These are phyloP conservation scores for Mus pahari DNA, from an alignment of 2,113 vertebrate genomes.

Conservation along the genomic window DNA sequence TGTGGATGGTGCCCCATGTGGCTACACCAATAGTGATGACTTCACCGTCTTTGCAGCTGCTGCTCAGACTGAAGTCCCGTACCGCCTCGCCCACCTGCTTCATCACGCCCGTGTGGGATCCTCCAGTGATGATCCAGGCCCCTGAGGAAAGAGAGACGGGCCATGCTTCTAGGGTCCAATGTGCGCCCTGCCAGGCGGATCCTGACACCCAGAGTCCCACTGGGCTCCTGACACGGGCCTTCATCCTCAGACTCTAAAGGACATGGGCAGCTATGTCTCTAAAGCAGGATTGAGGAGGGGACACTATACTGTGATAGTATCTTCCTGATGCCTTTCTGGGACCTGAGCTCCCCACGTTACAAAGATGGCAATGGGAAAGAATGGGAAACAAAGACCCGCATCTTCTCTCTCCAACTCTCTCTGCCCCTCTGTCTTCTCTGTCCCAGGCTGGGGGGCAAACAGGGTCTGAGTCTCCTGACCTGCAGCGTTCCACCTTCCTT, in stretches of 20 bases:
- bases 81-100: slow-evolving; percentile 97
- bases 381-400: too few species aligned
- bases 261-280: background rate
- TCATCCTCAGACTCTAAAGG: background rate
- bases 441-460: background rate
- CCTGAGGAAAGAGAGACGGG: slow-evolving; percentile 84
- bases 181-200: fast-evolving
- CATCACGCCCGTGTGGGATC: slow-evolving; percentile 96
- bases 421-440: too few species aligned
- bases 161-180: background rate
- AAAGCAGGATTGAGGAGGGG: background rate
- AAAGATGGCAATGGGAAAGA: background rate
- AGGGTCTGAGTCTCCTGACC: background rate
- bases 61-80: slow-evolving; percentile 90
- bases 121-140: slow-evolving; percentile 97
- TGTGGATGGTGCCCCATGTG: slow-evolving; percentile 96
- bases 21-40: slow-evolving; percentile 96
- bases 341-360: fast-evolving
- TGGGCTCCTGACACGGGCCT: fast-evolving
- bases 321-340: too few species aligned
- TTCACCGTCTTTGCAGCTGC: slow-evolving; percentile 85
- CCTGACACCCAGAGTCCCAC: fast-evolving
- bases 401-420: background rate
- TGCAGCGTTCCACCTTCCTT: background rate
- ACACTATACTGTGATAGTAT: background rate